A percentile compares a stretch with the other conserved stretches of the same genome.
phyloP scores from a whole-genome alignment of 2,113 vertebrate genomes.

The Campylomormyrus numenius region DNA sequence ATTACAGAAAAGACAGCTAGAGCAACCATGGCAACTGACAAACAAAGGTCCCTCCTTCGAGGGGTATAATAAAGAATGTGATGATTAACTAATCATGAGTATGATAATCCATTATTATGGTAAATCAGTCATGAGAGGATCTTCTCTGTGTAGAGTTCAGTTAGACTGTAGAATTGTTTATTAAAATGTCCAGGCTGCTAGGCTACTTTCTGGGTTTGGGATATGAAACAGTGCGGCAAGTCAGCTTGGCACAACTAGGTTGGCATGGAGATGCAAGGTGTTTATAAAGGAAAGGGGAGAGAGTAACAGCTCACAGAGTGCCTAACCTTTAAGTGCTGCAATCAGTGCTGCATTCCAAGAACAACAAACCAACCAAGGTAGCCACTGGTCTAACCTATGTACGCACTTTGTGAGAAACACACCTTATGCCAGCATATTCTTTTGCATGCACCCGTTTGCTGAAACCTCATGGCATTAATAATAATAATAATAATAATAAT shows the following conservation, averaged over 20 bases:
- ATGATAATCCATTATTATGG: background rate
- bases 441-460: background rate
- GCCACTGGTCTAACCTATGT: background rate
- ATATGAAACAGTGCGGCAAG: background rate
- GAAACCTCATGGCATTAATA: background rate
- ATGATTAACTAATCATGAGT: background rate
- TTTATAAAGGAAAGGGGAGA: background rate
- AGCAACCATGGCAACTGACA: background rate
- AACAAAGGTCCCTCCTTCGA: background rate
- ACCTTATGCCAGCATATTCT: background rate
- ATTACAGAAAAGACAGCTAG: background rate
- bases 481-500: too few relatives aligned
- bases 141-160: background rate
- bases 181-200: background rate
- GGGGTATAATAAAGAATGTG: background rate
- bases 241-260: background rate
- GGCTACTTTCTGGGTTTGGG: background rate
- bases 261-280: background rate
- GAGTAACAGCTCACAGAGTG: background rate
- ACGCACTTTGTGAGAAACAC: background rate
- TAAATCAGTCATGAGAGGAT: background rate
- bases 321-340: background rate
- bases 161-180: background rate
- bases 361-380: background rate
- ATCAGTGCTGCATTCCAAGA: background rate